phyloP scores from a whole-genome alignment of 2,888 invertebrate genomes.

The Nemurella pictetii region DNA sequence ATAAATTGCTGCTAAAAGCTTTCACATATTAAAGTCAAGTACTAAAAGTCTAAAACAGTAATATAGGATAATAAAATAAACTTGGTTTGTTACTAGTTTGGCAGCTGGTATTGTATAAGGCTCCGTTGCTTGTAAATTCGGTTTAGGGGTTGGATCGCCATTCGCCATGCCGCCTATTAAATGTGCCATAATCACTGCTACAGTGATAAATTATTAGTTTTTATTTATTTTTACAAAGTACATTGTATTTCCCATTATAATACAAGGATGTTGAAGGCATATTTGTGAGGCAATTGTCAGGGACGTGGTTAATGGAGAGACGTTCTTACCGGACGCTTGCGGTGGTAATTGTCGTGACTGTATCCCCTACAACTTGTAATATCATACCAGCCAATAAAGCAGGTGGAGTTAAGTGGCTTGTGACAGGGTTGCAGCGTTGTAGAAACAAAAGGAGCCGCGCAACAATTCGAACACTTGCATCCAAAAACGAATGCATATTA shows the following conservation, averaged over 20 bases:
- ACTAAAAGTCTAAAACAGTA: slow-evolving; percentile 26
- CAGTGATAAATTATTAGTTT: background rate
- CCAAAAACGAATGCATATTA: background rate
- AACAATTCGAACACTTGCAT: background rate
- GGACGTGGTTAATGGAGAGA: background rate
- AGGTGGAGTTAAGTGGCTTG: slow-evolving; percentile 44
- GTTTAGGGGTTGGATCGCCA: background rate
- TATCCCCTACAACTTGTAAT: slow-evolving; percentile 34
- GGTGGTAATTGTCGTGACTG: slow-evolving; percentile 43
- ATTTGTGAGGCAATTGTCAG: background rate
- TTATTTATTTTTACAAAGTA: background rate
- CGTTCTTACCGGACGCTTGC: slow-evolving; percentile 5
- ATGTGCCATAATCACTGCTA: background rate
- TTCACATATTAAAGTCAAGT: slow-evolving; percentile 15
- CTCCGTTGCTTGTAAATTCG: background rate
- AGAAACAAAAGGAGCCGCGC: background rate
- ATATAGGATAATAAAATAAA: slow-evolving; percentile 18
- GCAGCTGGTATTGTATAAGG: background rate
- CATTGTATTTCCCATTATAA: background rate
- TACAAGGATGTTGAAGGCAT: background rate
- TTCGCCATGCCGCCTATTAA: background rate
- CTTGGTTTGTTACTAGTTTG: slow-evolving; percentile 21
- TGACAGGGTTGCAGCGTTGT: slow-evolving; percentile 42
- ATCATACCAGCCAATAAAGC: slow-evolving; percentile 43
- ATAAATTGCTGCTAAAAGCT: slow-evolving; percentile 23